Evolutionary conservation across 2,113 vertebrate species (phyloP), one percentile per base, ranked within the genome.

Genomic region (Pseudorectes ferrugineus): DNA sequence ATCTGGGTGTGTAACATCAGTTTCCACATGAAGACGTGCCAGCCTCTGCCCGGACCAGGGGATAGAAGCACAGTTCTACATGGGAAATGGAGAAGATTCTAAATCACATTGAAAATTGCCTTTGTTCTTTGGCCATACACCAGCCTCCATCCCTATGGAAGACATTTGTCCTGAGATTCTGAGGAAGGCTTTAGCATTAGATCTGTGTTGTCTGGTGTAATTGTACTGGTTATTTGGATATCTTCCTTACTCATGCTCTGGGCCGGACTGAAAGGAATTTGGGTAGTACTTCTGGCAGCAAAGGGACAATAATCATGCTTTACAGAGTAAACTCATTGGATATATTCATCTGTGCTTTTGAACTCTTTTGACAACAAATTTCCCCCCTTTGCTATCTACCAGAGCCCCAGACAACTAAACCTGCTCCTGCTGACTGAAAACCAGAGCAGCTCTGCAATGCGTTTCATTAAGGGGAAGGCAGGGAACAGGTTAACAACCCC

Each of bases 391-490:
- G 46, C 58, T 93, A 49, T 88, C 22, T 54, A 73, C 33, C 52
- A 76, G 19, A 93, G 43, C 71, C 88, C 66, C 52, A 93, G 81
- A 90, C 15, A 78, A 16, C 43, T 86, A 55, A 94, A 77, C 36
- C 54, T 12, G 2, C 28, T 93, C 45, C 62, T 67, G 25, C 43
- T 92, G 3, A 0, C 54, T 68, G 65, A 65, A 91, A 96, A 88
- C 42, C 46, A 93, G 89, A 74, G 73, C 75, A 35, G 68, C 40
- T 88, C 78, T 88, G 88, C 81, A 68, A 71, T 3, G 6, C 8
- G 3, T 94, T 96, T 95, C 45, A 43, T 79, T 93, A 78, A 71
- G 42, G 46, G 28, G 22, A 80, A 68, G 48, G 51, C 45, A 85
- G 67, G 43, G 86, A 89, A 80, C 52, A 77, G 57, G 59, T 92